Base-by-base conservation (phyloP, 1,140 invertebrate genomes). In the Cydia splendana region DNA sequence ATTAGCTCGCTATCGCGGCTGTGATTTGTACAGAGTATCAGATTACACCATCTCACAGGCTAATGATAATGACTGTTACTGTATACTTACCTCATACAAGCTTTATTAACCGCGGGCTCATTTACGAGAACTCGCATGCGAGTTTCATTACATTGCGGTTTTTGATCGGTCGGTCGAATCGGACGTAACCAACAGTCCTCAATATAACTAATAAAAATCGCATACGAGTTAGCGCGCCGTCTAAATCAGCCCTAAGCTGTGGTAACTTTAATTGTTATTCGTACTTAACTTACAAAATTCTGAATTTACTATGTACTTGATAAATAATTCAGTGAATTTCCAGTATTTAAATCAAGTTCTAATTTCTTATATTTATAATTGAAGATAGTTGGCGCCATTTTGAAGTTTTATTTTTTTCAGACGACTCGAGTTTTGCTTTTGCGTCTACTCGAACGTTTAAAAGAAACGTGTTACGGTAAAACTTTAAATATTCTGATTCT, bases 11-110 rank as follows among this genome's bases (percentile, higher is more conserved):
- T 53, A 53, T 62, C n/a, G 51, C n/a, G n/a, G 10, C n/a, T 53
- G 48, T 53, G 48, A 30, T 30, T 38, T 53, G 51, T 53, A 15
- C n/a, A 18, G 9, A 62, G n/a, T 24, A 20, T 20, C n/a, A 15
- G n/a, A n/a, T n/a, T n/a, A 62, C 18, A 20, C 57, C n/a, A 20
- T 62, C 9, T 15, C 51, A 15, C 15, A 53, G 51, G n/a, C 51
- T 53, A 53, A 53, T 53, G 51, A 48, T 53, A 53, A 53, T 53
- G 51, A 48, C 13, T 53, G 51, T 53, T 18, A 53, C 51, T 53
- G 5, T 53, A 53, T 53, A 48, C 51, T 53, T 53, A 53, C 51
- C 18, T 9, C 2, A 62, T 24, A 20, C 6, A 12, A 10, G 42
- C 42, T 13, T 13, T 10, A 45, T 45, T 45, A 45, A 45, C 42